Conservation (phyloP, 2,888 invertebrate species). For the Byasa hedistus region DNA sequence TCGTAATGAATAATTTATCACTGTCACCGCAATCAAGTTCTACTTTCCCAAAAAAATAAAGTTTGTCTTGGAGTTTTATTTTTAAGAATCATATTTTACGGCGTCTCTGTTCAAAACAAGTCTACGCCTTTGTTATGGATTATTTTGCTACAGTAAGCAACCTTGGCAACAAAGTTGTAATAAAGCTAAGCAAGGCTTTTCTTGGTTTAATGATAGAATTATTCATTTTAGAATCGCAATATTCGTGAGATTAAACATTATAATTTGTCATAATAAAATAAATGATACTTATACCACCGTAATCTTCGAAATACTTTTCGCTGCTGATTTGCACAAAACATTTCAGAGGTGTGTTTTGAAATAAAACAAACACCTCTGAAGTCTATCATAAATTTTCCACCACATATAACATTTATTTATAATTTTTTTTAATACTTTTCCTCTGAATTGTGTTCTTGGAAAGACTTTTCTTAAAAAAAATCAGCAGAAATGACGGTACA, state of each 20-base stretch:
- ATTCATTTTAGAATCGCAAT: slow-evolving; percentile 7
- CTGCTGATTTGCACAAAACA: neutral
- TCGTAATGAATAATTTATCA: slow-evolving; percentile 34
- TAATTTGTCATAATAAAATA: slow-evolving; percentile 7
- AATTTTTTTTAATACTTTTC: no score
- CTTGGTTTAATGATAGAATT: slow-evolving; percentile 22
- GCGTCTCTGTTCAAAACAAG: slow-evolving; percentile 24
- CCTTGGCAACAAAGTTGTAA: slow-evolving; percentile 24
- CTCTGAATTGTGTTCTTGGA: no score
- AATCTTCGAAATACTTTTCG: neutral
- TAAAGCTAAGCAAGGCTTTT: slow-evolving; percentile 22
- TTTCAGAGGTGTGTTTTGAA: neutral
- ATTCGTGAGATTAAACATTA: slow-evolving; percentile 10
- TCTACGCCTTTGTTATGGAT: slow-evolving; percentile 23
- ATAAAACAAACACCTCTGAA: no score
- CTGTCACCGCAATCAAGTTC: slow-evolving; percentile 32
- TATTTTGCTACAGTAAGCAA: slow-evolving; percentile 15
- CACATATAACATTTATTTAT: no score
- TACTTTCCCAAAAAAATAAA: slow-evolving; percentile 23
- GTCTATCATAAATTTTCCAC: no score
- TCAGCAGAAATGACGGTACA: no score
- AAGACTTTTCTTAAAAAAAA: no score
- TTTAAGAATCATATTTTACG: slow-evolving; percentile 27
- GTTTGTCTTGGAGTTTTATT: slow-evolving; percentile 20
- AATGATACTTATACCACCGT: neutral